Percentiles rank a stretch among this genome's conserved stretches.
Evolutionary conservation across 2,888 invertebrate genomes (phyloP).

Genomic region (Choreutis nemorana): DNA sequence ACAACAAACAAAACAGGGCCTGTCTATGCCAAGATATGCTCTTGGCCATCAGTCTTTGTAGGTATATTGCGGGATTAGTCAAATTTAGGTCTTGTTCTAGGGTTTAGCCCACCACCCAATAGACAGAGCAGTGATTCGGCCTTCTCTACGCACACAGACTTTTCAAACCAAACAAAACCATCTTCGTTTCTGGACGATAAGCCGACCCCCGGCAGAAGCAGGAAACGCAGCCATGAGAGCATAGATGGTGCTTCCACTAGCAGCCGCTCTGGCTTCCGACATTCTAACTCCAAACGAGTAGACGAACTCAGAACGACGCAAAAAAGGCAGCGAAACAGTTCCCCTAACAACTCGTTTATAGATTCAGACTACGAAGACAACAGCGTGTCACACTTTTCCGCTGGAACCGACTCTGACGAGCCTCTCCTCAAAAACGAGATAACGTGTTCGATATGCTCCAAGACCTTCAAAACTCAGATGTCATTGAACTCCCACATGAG

Average conservation of each 20-base stretch:
- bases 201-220: constrained; percentile 23
- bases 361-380: constrained; percentile 50
- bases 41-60: too few relatives aligned
- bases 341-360: constrained; percentile 18
- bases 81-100: constrained; percentile 19
- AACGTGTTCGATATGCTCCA: constrained; percentile 35
- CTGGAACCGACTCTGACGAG: constrained; percentile 50
- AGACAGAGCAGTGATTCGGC: constrained; percentile 59
- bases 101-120: constrained; percentile 42
- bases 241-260: constrained; percentile 31
- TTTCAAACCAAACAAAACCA: constrained; percentile 33
- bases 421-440: constrained; percentile 24
- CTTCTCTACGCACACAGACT: constrained; percentile 49
- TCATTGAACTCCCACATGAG: constrained; percentile 28
- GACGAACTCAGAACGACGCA: constrained; percentile 34
- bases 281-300: constrained; percentile 35
- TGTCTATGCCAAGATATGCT: neutral
- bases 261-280: constrained; percentile 32
- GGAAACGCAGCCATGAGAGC: constrained; percentile 48
- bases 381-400: constrained; percentile 30
- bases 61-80: neutral
- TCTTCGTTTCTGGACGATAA: constrained; percentile 30
- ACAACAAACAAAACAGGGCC: neutral
- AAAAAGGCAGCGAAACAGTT: constrained; percentile 27
- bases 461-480: constrained; percentile 23